Base-by-base conservation (phyloP, 2,888 invertebrate genomes). In the Tromatobia lineatoria region DNA sequence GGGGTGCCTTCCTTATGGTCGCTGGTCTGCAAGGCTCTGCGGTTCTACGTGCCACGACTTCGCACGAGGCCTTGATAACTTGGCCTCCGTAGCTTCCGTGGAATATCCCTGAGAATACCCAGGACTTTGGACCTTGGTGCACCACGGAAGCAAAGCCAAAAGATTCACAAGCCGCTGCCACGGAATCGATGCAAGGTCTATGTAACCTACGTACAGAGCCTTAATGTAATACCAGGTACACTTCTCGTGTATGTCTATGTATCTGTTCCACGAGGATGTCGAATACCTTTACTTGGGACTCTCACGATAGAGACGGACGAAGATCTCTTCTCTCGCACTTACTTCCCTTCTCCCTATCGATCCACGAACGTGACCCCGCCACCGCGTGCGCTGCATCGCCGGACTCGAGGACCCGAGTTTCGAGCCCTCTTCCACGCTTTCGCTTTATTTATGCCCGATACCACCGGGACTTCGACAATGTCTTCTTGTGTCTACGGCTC, bases 1-100 rank as follows among this genome's bases (percentile, higher is more conserved):
- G 67, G 34, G 50, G 18, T 74, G 70, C 64, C 59, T 78, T 81
- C 81, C 81, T 78, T 79, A 81, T 67, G 81, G 78, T 81, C 73
- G 42, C 61, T 52, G 61, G 54, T 73, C 69, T 67, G 42, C 69
- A 66, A 15, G 78, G 66, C 78, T 84, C 75, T 81, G 78, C 84
- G 80, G 81, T 78, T 66, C 69, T 84, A 84, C 84, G 84, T 84
- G 84, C 74, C 71, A 23, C 29, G 84, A 84, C 84, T 84, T 75
- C 59, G 57, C 74, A 79, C 74, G 74, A 74, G 66, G 42, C 42
- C 64, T 78, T 79, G 81, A 84, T 84, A 84, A 78, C 74, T 75
- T 84, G 54, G 54, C 77, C 25, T 71, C 57, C 20, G n/a, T 6
- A 25, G 29, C 50, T 81, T 20, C 78, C 45, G 7, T 25, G 25